Percentiles rank a stretch among this genome's conserved stretches.
phyloP scores from a whole-genome alignment of 2,113 vertebrate genomes.

The Recurvirostra avosetta region DNA sequence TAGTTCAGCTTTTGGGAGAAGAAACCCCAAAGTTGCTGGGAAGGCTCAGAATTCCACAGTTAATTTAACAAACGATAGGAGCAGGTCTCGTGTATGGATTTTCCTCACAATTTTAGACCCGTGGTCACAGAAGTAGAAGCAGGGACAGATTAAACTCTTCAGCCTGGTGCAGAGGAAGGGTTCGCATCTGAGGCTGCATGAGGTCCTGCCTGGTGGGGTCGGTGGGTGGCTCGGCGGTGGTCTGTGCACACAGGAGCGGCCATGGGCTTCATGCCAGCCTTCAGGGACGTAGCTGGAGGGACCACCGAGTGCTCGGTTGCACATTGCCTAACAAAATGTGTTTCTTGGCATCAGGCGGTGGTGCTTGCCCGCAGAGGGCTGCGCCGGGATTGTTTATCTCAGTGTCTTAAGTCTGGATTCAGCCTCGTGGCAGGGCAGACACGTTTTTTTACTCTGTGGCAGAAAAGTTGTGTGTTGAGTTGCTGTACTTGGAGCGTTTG shows the following conservation, averaged over 20 bases:
- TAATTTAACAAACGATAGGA: rapidly evolving
- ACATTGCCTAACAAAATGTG: background rate
- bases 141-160: background rate
- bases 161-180: background rate
- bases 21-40: background rate
- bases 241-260: background rate
- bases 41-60: rapidly evolving
- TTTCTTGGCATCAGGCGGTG: background rate
- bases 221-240: background rate
- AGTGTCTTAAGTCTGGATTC: background rate
- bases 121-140: background rate
- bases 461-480: background rate
- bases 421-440: background rate
- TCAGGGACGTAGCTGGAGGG: background rate
- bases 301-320: background rate
- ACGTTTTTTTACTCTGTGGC: background rate
- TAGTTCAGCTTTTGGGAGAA: background rate
- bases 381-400: background rate
- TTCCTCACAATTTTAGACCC: background rate
- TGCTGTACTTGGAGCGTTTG: background rate
- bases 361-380: background rate
- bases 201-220: background rate
- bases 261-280: background rate
- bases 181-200: background rate
- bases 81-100: background rate